These are phyloP conservation scores for Steromphala cineraria DNA, from an alignment of 2,888 invertebrate species.

Conservation along the genomic window DNA sequence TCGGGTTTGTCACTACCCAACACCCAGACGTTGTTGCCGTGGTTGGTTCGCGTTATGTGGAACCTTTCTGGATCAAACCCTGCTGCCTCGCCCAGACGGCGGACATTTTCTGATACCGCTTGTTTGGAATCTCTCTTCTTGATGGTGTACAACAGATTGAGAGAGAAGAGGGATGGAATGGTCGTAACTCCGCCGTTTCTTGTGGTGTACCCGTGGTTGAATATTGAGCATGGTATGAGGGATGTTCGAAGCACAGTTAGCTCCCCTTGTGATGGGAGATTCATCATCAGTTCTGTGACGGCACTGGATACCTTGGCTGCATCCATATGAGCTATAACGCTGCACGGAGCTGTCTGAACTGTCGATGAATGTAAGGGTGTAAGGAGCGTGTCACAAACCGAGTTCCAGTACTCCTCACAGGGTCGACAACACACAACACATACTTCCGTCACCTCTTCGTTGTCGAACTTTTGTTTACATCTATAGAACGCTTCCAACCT, in stretches of 20 bases:
- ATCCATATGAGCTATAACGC: neutral
- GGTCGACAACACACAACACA: slow-evolving; percentile 13
- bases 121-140: slow-evolving; percentile 24
- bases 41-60: neutral
- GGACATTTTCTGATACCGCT: slow-evolving; percentile 25
- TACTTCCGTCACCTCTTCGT: slow-evolving; percentile 14
- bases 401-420: neutral
- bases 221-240: slow-evolving; percentile 19
- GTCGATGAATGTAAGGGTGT: neutral
- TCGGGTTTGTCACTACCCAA: slow-evolving; percentile 5
- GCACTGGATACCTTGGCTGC: neutral
- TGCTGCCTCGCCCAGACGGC: slow-evolving; percentile 24
- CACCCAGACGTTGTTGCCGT: slow-evolving; percentile 26
- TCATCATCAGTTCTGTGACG: neutral
- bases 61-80: slow-evolving; percentile 17
- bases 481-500: neutral
- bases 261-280: neutral
- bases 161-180: slow-evolving; percentile 6
- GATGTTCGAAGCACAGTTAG: neutral
- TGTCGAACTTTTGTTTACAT: slow-evolving; percentile 33
- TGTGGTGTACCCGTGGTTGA: slow-evolving; percentile 28
- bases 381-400: neutral
- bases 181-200: slow-evolving; percentile 22
- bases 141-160: slow-evolving; percentile 25
- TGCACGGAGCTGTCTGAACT: neutral